Evolutionary conservation across 64 coral and sea anemone species (phyloP).

Genomic region (Stichodactyla helianthus): DNA sequence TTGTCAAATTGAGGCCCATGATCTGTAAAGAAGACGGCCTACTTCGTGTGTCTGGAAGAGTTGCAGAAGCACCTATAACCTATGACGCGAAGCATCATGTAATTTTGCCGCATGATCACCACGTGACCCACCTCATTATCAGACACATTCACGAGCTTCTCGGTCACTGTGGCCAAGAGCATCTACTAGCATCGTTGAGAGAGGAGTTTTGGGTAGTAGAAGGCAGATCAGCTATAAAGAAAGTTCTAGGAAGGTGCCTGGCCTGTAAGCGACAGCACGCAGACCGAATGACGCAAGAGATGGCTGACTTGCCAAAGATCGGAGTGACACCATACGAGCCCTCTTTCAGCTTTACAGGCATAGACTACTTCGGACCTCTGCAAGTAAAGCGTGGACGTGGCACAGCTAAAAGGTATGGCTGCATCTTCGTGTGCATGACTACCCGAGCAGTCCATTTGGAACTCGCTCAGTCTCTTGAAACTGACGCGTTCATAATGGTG

Average conservation of each 20-base stretch:
- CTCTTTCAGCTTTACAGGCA: conserved; percentile 18
- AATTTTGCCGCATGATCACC: conserved; percentile 44
- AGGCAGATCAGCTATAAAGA: conserved; percentile 16
- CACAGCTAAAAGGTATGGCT: conserved; percentile 43
- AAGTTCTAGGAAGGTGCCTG: conserved; percentile 19
- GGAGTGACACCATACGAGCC: conserved; percentile 33
- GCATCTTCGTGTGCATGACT: conserved; percentile 49
- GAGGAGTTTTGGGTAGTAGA: conserved; percentile 51
- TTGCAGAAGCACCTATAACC: conserved; percentile 28
- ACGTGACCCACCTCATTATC: conserved; percentile 30
- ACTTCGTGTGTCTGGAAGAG: conserved; percentile 35
- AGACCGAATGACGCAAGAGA: conserved; percentile 17
- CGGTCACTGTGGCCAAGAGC: conserved; percentile 52
- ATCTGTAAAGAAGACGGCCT: background rate
- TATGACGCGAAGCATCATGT: conserved; percentile 46
- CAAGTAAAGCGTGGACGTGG: conserved; percentile 32
- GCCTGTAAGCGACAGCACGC: conserved; percentile 15
- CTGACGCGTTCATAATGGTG: conserved; percentile 44
- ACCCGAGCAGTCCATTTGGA: conserved; percentile 44
- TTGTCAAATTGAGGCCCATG: conserved; percentile 35
- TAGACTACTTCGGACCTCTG: background rate
- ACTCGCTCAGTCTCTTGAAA: conserved; percentile 36
- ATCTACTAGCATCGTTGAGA: conserved; percentile 16
- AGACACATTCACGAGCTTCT: conserved; percentile 9
- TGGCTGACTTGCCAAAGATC: conserved; percentile 34